Evolutionary conservation across 2,888 invertebrate genomes (phyloP).

Genomic region (Tryphoninae sp.): DNA sequence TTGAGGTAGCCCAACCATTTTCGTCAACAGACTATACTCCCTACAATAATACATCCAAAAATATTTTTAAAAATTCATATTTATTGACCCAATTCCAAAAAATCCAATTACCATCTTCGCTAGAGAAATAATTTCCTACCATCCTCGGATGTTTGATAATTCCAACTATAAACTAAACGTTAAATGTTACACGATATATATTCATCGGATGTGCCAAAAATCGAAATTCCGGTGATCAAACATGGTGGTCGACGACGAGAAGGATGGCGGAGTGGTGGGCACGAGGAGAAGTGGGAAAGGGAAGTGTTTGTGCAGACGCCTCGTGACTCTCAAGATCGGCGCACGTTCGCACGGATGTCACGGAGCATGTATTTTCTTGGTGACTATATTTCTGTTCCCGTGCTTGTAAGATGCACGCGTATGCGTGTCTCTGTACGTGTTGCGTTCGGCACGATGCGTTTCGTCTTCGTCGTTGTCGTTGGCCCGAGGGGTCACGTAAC

Average conservation of each 20-base stretch:
- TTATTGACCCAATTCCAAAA: no score
- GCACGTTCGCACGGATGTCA: slow-evolving; percentile 8
- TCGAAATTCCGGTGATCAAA: slow-evolving; percentile 50
- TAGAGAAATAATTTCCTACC: no score
- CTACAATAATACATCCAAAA: no score
- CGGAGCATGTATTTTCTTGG: not conserved
- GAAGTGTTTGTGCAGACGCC: slow-evolving; percentile 57
- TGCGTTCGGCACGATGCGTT: no score
- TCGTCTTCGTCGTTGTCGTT: slow-evolving; percentile 59
- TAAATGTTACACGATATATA: not conserved
- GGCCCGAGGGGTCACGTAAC: slow-evolving; percentile 57
- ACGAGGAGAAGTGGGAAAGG: not conserved
- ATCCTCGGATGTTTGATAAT: no score
- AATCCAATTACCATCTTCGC: no score
- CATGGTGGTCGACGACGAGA: not conserved
- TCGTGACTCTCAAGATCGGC: slow-evolving; percentile 52
- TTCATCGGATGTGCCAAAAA: slow-evolving; percentile 4
- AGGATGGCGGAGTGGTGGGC: not conserved
- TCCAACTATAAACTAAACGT: not conserved
- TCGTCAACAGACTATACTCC: no score
- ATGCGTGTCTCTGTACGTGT: no score
- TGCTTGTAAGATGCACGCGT: no score
- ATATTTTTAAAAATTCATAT: no score
- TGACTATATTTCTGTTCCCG: not conserved
- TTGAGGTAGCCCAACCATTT: no score